Evolutionary conservation across 2,888 invertebrate genomes (phyloP).

Genomic region (Pterobdella sp.): DNA sequence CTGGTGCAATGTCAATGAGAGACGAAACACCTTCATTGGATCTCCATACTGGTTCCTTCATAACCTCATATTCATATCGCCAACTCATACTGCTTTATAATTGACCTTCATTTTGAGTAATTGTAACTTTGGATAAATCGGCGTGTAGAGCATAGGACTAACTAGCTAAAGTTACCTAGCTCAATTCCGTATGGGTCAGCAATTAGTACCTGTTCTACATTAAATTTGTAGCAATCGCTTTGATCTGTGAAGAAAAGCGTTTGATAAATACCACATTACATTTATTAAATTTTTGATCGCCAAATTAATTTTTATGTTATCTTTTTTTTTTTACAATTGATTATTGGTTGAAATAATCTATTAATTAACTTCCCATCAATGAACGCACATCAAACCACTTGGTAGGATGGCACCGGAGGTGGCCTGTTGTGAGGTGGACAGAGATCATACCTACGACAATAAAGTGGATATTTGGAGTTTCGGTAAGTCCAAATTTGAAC

Average conservation of each 20-base stretch:
- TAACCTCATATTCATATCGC: too few relatives aligned
- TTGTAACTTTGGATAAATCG: too few relatives aligned
- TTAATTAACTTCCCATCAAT: not conserved
- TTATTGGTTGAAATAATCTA: not conserved
- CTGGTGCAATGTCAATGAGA: not conserved
- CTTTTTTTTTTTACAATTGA: not conserved
- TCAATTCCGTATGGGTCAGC: too few relatives aligned
- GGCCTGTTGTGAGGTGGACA: conserved; percentile 11
- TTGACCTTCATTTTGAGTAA: too few relatives aligned
- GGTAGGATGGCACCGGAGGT: conserved; percentile 27
- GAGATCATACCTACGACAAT: conserved; percentile 11
- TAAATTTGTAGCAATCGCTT: too few relatives aligned
- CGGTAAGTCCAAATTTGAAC: conserved; percentile 10
- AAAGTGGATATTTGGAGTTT: conserved; percentile 23
- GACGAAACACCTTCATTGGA: conserved; percentile 20
- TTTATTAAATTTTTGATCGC: not conserved
- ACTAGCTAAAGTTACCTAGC: too few relatives aligned
- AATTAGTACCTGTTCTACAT: too few relatives aligned
- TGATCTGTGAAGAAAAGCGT: too few relatives aligned
- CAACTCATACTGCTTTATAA: too few relatives aligned
- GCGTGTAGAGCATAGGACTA: too few relatives aligned
- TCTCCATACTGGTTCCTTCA: conserved; percentile 29
- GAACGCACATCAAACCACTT: not conserved
- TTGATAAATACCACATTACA: too few relatives aligned
- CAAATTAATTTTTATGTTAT: not conserved